phyloP scores from a whole-genome alignment of 92 coral and sea anemone species.

The Plumapathes pennacea region DNA sequence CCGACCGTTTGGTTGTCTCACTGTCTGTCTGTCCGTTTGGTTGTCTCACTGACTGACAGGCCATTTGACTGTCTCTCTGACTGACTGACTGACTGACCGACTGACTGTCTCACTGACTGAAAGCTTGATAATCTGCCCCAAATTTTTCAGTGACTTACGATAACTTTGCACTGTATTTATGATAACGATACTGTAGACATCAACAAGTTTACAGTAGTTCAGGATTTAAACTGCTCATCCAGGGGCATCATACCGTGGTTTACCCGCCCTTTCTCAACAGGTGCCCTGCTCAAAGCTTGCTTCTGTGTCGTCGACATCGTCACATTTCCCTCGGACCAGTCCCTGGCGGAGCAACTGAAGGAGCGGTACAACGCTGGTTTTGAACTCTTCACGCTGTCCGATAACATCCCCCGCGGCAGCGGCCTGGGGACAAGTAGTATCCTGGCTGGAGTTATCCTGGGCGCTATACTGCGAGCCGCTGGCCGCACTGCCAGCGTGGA shows the following conservation, averaged over 20 bases:
- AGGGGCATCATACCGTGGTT: too few relatives aligned
- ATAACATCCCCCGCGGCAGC: conserved; percentile 81
- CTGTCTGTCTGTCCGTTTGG: neutral
- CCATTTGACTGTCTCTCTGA: too few relatives aligned
- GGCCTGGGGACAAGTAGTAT: conserved; percentile 99
- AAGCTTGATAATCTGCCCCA: too few relatives aligned
- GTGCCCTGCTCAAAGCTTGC: conserved; percentile 91
- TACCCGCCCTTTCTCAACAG: conserved; percentile 52
- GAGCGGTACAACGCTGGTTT: conserved; percentile 84
- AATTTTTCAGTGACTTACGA: too few relatives aligned
- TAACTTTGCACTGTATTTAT: too few relatives aligned
- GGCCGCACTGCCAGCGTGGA: conserved; percentile 65
- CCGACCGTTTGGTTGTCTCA: too few relatives aligned
- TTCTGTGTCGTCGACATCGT: conserved; percentile 81
- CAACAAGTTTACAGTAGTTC: too few relatives aligned
- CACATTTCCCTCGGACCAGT: conserved; percentile 52
- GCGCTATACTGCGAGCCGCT: conserved; percentile 90
- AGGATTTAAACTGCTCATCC: too few relatives aligned
- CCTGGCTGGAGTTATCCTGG: conserved; percentile 83
- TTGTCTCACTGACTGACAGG: too few relatives aligned
- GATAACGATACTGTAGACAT: too few relatives aligned
- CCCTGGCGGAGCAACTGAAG: conserved; percentile 74
- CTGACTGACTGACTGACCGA: too few relatives aligned
- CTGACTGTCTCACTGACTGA: too few relatives aligned
- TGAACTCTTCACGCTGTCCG: conserved; percentile 84